Percentiles rank a stretch among this genome's conserved stretches.
Evolutionary conservation across 2,797 vertebrate species (phyloP).

Genomic region (Emys orbicularis): DNA sequence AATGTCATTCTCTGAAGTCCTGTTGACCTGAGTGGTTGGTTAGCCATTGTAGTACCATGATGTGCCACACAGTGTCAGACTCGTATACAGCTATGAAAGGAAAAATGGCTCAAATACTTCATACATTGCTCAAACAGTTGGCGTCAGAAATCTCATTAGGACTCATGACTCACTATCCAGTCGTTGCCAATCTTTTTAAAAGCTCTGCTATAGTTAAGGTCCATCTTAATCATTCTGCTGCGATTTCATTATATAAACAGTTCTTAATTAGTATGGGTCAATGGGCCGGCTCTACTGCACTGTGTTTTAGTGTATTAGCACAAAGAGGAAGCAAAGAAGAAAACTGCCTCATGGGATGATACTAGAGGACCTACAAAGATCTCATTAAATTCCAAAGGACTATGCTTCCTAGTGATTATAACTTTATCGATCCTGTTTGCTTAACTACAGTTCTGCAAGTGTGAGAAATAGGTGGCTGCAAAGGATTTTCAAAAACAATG

Average conservation of each 20-base stretch:
- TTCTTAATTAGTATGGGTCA: background rate
- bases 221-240: background rate
- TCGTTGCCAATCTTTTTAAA: background rate
- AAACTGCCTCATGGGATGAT: background rate
- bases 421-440: background rate
- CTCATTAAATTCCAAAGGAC: constrained; percentile 4
- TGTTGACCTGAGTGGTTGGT: background rate
- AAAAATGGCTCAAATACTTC: background rate
- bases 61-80: background rate
- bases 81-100: accelerated
- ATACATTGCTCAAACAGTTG: background rate
- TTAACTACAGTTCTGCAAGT: background rate
- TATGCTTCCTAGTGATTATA: background rate
- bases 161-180: background rate
- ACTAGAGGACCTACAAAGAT: background rate
- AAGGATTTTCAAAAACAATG: background rate
- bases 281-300: background rate
- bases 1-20: background rate
- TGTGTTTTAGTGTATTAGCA: background rate
- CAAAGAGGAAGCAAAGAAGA: constrained; percentile 9
- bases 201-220: background rate
- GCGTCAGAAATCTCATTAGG: background rate
- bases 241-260: background rate
- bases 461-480: background rate
- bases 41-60: background rate